Conservation (phyloP, 2,888 invertebrate genomes). For the Gastrophysa polygoni region DNA sequence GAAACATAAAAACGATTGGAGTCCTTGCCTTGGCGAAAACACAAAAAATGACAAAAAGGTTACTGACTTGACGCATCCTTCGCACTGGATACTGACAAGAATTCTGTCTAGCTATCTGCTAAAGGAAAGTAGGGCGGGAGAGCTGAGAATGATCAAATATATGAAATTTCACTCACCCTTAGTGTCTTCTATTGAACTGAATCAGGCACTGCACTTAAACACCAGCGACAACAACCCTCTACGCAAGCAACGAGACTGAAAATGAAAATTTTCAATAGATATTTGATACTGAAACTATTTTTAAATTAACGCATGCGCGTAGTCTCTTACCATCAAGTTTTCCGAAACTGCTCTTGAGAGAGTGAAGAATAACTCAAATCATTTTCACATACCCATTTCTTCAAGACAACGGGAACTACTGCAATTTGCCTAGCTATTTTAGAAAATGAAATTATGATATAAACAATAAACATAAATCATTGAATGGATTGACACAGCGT, state of each 20-base stretch:
- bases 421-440: not conserved
- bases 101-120: no score
- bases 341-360: not conserved
- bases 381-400: not conserved
- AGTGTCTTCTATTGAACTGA: slow-evolving; percentile 19
- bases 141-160: no score
- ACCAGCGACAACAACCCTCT: slow-evolving; percentile 38
- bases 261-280: slow-evolving; percentile 43
- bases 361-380: not conserved
- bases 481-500: not conserved
- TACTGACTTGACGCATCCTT: no score
- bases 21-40: no score
- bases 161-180: slow-evolving; percentile 33
- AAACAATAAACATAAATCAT: no score
- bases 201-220: slow-evolving; percentile 37
- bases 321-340: not conserved
- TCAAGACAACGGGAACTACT: not conserved
- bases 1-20: no score
- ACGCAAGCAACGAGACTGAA: slow-evolving; percentile 40
- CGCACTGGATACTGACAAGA: no score
- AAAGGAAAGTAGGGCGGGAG: no score
- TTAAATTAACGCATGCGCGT: slow-evolving; percentile 42
- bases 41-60: no score
- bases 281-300: slow-evolving; percentile 49
- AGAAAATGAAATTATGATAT: not conserved